A percentile compares a stretch with the other conserved stretches of the same genome.
These are phyloP conservation scores for Lasioglossum albipes DNA, from an alignment of 1,140 invertebrate genomes.

Conservation along the genomic window DNA sequence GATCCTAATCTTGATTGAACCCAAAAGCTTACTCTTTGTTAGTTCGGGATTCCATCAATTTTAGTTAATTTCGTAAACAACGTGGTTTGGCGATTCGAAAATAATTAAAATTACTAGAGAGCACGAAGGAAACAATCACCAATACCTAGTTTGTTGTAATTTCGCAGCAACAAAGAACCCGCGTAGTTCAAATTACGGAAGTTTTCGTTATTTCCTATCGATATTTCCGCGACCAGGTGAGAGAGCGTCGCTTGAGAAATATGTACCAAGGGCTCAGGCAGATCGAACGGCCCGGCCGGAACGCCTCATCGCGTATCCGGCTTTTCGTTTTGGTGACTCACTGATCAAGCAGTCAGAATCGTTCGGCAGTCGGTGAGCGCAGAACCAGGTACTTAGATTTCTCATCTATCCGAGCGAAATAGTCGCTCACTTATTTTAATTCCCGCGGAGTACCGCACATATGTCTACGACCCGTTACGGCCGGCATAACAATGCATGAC, in stretches of 20 bases:
- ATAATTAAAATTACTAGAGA: no score
- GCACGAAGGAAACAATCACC: no score
- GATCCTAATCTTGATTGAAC: no score
- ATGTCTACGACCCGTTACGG: constrained; percentile 75
- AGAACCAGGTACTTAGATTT: background rate
- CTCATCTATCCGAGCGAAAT: constrained; percentile 24
- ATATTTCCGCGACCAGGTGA: no score
- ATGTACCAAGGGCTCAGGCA: background rate
- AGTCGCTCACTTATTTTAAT: constrained; percentile 72
- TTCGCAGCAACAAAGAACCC: no score
- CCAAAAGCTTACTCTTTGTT: no score
- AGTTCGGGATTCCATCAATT: no score
- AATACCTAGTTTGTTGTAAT: no score
- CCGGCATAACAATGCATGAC: constrained; percentile 80
- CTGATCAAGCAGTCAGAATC: background rate
- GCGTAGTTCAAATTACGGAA: no score
- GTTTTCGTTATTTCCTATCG: no score
- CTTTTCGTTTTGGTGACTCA: constrained; percentile 23
- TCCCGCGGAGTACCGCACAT: constrained; percentile 74
- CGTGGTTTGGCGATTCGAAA: no score
- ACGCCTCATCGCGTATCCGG: constrained; percentile 6
- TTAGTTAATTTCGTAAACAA: no score
- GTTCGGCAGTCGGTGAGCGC: background rate
- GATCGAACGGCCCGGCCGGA: background rate
- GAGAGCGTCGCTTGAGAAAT: background rate